Percentiles rank a stretch among this genome's conserved stretches.
These are phyloP conservation scores for Vulpes vulpes DNA, from an alignment of 2,113 vertebrate genomes.

Conservation along the genomic window DNA sequence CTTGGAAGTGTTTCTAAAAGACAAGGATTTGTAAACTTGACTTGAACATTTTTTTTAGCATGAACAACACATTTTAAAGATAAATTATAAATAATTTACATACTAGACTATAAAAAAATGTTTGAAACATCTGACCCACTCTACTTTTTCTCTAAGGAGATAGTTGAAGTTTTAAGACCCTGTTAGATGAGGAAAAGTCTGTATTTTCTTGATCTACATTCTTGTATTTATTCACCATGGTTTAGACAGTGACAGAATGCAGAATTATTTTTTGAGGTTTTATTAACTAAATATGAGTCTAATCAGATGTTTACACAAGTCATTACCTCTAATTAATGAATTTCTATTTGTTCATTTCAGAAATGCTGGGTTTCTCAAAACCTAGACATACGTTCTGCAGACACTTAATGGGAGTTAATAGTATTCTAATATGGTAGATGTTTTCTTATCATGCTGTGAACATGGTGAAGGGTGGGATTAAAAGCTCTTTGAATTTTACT, in stretches of 20 bases:
- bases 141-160: background rate
- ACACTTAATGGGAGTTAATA: background rate
- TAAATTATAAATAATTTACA: background rate
- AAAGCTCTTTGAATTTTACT: background rate
- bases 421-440: background rate
- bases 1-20: background rate
- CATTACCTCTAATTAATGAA: background rate
- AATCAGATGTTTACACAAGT: background rate
- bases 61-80: background rate
- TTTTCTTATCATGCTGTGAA: background rate
- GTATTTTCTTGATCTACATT: background rate
- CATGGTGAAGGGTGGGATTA: background rate
- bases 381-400: background rate
- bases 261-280: background rate
- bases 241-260: background rate
- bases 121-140: background rate
- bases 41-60: background rate
- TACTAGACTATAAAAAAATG: background rate
- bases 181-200: background rate
- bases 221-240: background rate
- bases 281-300: background rate
- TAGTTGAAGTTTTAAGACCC: background rate
- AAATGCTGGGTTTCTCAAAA: background rate
- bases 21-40: background rate
- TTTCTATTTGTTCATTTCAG: slow-evolving; percentile 24